Evolutionary conservation across 2,113 vertebrate species (phyloP), one percentile per base, ranked within the genome.

Genomic region (Lethenteron reissneri): DNA sequence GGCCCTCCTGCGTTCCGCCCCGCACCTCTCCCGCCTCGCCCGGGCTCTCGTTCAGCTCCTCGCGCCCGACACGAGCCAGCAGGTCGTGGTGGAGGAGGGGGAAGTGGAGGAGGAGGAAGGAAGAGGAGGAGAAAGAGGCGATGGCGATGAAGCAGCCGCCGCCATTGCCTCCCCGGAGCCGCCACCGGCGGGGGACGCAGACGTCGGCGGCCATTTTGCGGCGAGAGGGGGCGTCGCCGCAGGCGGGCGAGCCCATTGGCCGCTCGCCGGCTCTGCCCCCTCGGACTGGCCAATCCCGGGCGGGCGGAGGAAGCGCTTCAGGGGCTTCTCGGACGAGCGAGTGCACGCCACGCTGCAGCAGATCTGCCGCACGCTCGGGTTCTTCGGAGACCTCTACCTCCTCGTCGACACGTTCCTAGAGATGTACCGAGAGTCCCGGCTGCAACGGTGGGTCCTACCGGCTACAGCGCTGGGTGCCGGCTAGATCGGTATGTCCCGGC

Each of bases 381-480:
- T 84, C 74, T 84, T 89, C 0, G 91, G 94, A 71, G 84, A 89
- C 77, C 81, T 94, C 58, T 88, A 87, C 76, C 76, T 97, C 73
- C 83, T 99, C 0, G 85, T 85, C 6, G 94, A 99, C 77, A 85
- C 87, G 73, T 88, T 99, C 75, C 74, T 87, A 80, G 88, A 85
- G 59, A 79, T 94, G 17, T 99, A 96, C 77, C 59, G 75, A 0
- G 82, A 86, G 69, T 94, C 92, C 0, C 75, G 77, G 1, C 59
- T 73, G 3, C 41, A 41, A 7, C 41, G 41, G 41, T 41, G 41
- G 6, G 41, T 41, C 41, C 41, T 41, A 5, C 41, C 2, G 41
- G 1, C 2, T 7, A 41, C 41, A 41, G 41, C 41, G 41, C 5
- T 41, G 41, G 4, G 41, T 41, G 3, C 41, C 4, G 41, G 41